Evolutionary conservation across 2,888 invertebrate species (phyloP).

Genomic region (Drosophila ustulata): DNA sequence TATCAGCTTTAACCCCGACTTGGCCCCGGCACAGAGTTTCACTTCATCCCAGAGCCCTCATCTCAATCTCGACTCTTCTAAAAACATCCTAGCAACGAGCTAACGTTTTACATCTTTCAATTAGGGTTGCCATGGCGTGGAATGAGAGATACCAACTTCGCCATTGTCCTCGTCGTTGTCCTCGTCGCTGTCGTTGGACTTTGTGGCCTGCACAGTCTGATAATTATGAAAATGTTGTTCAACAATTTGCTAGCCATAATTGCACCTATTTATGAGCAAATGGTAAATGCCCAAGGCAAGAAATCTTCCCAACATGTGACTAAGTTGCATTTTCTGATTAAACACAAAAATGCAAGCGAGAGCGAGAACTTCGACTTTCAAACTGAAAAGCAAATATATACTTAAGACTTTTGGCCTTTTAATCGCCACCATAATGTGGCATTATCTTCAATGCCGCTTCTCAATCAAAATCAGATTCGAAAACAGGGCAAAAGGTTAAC

Average conservation of each 20-base stretch:
- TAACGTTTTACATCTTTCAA: conserved; percentile 69
- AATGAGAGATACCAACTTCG: conserved; percentile 6
- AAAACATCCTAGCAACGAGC: conserved; percentile 47
- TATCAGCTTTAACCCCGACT: conserved; percentile 43
- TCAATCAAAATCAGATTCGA: not conserved
- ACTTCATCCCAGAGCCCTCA: not conserved
- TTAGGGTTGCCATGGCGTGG: conserved; percentile 53
- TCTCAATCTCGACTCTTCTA: not conserved
- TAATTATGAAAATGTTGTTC: conserved; percentile 64
- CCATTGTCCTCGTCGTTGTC: conserved; percentile 2
- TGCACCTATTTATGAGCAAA: conserved; percentile 49
- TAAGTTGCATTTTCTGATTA: conserved; percentile 12
- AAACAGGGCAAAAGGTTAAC: too few relatives aligned
- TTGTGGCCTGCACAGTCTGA: conserved; percentile 51
- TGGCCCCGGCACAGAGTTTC: not conserved
- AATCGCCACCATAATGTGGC: not conserved
- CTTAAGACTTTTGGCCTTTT: not conserved
- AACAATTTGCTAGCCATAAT: conserved; percentile 62
- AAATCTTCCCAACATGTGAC: not conserved
- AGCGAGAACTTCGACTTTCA: not conserved
- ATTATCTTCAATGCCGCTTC: not conserved
- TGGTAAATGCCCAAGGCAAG: conserved; percentile 12
- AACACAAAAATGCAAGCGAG: not conserved
- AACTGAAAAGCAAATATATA: not conserved
- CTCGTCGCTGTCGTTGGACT: conserved; percentile 5